Evolutionary conservation across 1,140 invertebrate species (phyloP).

Genomic region (Panulirus ornatus): DNA sequence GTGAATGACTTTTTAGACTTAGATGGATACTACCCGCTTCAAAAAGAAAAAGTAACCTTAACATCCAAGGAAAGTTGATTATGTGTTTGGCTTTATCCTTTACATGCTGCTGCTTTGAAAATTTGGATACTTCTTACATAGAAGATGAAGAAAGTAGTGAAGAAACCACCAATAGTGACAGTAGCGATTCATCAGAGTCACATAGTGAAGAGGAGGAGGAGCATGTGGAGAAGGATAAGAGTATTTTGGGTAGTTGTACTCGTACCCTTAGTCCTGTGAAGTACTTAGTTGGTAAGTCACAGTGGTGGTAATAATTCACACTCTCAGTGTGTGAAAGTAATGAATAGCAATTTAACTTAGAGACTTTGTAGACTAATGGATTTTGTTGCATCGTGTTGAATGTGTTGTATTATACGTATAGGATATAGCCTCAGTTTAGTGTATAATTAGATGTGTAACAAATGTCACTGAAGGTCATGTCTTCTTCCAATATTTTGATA

Average conservation of each 20-base stretch:
- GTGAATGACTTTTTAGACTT: neutral
- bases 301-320: neutral
- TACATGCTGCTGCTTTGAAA: conserved; percentile 67
- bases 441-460: no score
- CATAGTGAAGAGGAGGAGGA: conserved; percentile 40
- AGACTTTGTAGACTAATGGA: no score
- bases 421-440: no score
- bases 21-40: neutral
- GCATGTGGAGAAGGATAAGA: neutral
- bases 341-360: no score
- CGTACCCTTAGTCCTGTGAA: conserved; percentile 57
- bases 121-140: conserved; percentile 43
- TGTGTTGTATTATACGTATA: no score
- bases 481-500: no score
- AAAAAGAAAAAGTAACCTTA: neutral
- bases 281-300: conserved; percentile 60
- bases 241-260: conserved; percentile 43
- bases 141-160: conserved; percentile 69
- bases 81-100: conserved; percentile 36
- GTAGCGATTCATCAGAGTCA: conserved; percentile 49
- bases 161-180: conserved; percentile 61
- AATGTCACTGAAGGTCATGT: no score
- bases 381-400: no score
- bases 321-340: no score
- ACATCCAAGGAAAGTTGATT: neutral